Conservation (phyloP, 2,888 invertebrate species). For the Physocephala rufipes region DNA sequence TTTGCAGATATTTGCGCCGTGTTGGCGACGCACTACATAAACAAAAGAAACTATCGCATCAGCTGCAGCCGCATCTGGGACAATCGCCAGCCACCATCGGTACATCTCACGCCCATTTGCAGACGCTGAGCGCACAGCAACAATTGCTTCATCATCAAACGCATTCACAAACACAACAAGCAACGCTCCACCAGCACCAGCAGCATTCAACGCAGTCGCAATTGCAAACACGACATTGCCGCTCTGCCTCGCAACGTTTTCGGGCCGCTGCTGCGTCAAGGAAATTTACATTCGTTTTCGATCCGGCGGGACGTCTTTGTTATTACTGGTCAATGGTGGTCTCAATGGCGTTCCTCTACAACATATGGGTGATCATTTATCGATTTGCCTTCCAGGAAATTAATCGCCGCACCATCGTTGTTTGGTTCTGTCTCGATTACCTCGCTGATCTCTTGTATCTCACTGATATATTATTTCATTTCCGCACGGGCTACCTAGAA, state of each 20-base stretch:
- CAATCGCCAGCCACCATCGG: conserved; percentile 43
- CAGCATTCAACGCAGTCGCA: conserved; percentile 47
- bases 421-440: conserved; percentile 98
- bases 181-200: conserved; percentile 44
- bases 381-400: conserved; percentile 99
- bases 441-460: conserved; percentile 95
- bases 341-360: conserved; percentile 94
- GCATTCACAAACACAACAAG: conserved; percentile 52
- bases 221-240: conserved; percentile 53
- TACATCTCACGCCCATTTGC: conserved; percentile 46
- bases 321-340: conserved; percentile 98
- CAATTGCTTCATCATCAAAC: conserved; percentile 26
- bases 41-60: conserved; percentile 44
- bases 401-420: conserved; percentile 87
- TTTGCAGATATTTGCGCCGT: conserved; percentile 56
- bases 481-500: conserved; percentile 96
- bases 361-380: conserved; percentile 98
- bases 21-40: conserved; percentile 55
- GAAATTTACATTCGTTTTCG: conserved; percentile 96
- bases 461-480: conserved; percentile 96
- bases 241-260: conserved; percentile 61
- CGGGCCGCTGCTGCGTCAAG: conserved; percentile 61
- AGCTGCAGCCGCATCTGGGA: conserved; percentile 45
- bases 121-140: conserved; percentile 48
- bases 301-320: conserved; percentile 95